Base-by-base conservation (phyloP, 2,888 invertebrate species). In the Bombyx huttoni region DNA sequence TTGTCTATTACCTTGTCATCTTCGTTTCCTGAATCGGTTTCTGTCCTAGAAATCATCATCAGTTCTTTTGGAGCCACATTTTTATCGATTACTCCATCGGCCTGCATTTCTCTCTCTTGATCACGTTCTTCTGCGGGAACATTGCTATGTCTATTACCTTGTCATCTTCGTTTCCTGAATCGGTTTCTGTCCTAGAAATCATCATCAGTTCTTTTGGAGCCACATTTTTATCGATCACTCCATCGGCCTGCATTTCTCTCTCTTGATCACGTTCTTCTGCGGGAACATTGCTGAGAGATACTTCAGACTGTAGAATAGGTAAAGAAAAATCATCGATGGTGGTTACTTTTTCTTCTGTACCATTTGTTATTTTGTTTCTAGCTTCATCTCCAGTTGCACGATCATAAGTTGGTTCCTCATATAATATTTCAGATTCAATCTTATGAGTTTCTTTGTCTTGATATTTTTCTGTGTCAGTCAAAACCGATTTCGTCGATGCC, bases 211-310 rank as follows among this genome's bases (percentile, higher is more conserved):
- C 51, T 46, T 57, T 51, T 49, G 54, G 45, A 6, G 58, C 62
- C 12, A 40, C 1, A 3, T 40, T 7, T 40, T 40, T 40, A 40
- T 40, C 40, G 12, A 6, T 12, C 8, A 40, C 8, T 10, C 8
- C 12, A 12, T 40, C 54, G 8, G 47, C 1, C 24, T 50, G 47
- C 14, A 0, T 46, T 48, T 47, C 51, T 48, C 57, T 49, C 13
- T 54, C 50, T 9, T 55, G 55, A 48, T 58, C 63, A 46, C 56
- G 35, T n/a, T 34, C 56, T 24, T 59, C 58, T 1, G 53, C 55
- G 47, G 50, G 13, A 14, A 53, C 53, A 50, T 53, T 51, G 49
- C 53, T 47, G 54, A 51, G 51, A 52, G 48, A 50, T 12, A 34
- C n/a, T 34, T 53, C 53, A 53, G 51, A 47, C n/a, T 34, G 8